Base-by-base conservation (phyloP, 2,797 vertebrate species). In the Diplodus puntazzo region DNA sequence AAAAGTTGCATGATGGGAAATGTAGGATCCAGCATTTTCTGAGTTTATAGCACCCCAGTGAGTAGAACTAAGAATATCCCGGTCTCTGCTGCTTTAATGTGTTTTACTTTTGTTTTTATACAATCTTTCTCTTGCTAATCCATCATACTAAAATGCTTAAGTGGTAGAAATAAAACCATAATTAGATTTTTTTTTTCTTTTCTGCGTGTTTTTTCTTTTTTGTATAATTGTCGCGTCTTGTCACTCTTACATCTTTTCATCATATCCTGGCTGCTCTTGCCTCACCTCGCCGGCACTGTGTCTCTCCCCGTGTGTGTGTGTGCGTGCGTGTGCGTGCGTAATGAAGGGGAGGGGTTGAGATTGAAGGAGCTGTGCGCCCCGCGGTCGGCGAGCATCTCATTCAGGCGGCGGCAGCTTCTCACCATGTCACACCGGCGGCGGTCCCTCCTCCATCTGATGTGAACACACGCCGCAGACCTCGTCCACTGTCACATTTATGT, bases 361-460 rank as follows among this genome's bases (percentile, higher is more conserved):
- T 8, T 20, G 73, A 70, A 53, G 64, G 60, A 77, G 62, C 57
- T 7, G 77, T 9, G 71, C 65, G 45, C 17, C 23, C 42, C 7
- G 63, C 69, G 34, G 12, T 64, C 73, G 18, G 63, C 50, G 0
- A 86, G 73, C 82, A 90, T 89, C 91, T 81, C 87, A 55, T 68
- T 76, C 68, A 71, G 4, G 69, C 71, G 18, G 68, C 48, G 11
- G 62, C 68, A 39, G 49, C 3, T 18, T 2, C 49, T 69, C 73
- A 78, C 62, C 63, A 82, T 85, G 88, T 60, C 73, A 50, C 61
- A 21, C 73, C 63, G 50, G 49, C 61, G 30, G 30, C 57, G 65
- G 34, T 14, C 16, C 5, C 3, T 20, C 1, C 46, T 58, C 61
- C 68, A 42, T 70, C 76, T n/a, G 30, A 61, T 27, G 79, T 79